These are phyloP conservation scores for Hucho hucho DNA, from an alignment of 2,113 vertebrate genomes.

Conservation along the genomic window DNA sequence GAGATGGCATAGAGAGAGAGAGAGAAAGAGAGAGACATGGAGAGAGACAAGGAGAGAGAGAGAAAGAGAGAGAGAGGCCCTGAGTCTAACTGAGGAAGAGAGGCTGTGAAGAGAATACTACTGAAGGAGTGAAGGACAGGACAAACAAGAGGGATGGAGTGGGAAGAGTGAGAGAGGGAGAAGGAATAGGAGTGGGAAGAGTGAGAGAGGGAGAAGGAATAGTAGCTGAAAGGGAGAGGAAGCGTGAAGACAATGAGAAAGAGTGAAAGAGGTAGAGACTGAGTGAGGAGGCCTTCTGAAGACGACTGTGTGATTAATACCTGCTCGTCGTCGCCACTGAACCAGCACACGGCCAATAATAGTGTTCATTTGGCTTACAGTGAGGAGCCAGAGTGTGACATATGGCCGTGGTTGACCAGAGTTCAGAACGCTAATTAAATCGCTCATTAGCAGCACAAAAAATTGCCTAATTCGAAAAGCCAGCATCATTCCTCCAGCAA, in stretches of 20 bases:
- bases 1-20: background rate
- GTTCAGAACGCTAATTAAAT: slow-evolving; percentile 72
- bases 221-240: background rate
- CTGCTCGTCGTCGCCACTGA: slow-evolving; percentile 63
- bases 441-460: slow-evolving; percentile 63
- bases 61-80: slow-evolving; percentile 8
- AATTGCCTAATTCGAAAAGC: slow-evolving; percentile 58
- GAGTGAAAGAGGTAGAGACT: slow-evolving; percentile 8
- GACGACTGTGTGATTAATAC: slow-evolving; percentile 68
- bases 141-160: background rate
- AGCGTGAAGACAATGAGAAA: background rate
- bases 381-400: slow-evolving; percentile 61
- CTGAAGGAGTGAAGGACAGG: background rate
- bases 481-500: slow-evolving; percentile 46
- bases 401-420: slow-evolving; percentile 67
- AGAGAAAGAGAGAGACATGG: background rate
- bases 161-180: background rate
- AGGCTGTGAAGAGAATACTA: background rate
- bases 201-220: background rate
- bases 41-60: slow-evolving; percentile 4
- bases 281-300: slow-evolving; percentile 29
- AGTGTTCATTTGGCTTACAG: slow-evolving; percentile 71
- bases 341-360: slow-evolving; percentile 72
- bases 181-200: background rate
- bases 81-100: background rate